Percentiles rank a stretch among this genome's conserved stretches.
Evolutionary conservation across 2,113 vertebrate genomes (phyloP).

Genomic region (Psilopogon haemacephalus): DNA sequence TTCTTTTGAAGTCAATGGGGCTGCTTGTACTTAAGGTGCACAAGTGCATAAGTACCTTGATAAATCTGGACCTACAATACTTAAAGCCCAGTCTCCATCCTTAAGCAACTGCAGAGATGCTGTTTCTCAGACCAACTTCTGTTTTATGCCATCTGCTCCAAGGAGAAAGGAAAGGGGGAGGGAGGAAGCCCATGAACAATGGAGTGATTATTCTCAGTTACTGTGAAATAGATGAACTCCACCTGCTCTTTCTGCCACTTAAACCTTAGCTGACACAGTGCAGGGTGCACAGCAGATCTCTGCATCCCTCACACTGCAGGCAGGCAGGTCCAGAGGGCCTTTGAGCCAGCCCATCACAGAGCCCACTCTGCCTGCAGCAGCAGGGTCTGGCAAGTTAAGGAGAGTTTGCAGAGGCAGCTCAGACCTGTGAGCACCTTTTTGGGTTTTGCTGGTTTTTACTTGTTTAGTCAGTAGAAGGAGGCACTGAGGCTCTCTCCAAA

Average conservation of each 20-base stretch:
- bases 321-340: neutral
- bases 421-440: neutral
- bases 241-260: slow-evolving; percentile 59
- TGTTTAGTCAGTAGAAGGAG: neutral
- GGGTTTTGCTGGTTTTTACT: neutral
- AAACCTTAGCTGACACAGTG: slow-evolving; percentile 30
- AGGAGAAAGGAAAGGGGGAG: neutral
- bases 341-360: neutral
- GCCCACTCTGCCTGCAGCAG: neutral
- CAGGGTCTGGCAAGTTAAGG: neutral
- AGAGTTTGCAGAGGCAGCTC: neutral
- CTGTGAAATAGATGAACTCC: slow-evolving; percentile 59
- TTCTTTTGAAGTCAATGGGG: slow-evolving; percentile 49
- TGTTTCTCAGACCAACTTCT: slow-evolving; percentile 21
- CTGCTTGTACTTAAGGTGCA: slow-evolving; percentile 20
- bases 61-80: slow-evolving; percentile 4
- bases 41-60: neutral
- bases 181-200: slow-evolving; percentile 42
- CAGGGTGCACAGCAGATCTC: neutral
- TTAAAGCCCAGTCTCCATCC: neutral
- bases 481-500: neutral
- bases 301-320: neutral
- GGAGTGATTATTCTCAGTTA: slow-evolving; percentile 60
- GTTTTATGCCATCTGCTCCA: slow-evolving; percentile 25
- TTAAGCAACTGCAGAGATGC: neutral